phyloP scores from a whole-genome alignment of 2,113 vertebrate genomes.

The Pseudonaja textilis region DNA sequence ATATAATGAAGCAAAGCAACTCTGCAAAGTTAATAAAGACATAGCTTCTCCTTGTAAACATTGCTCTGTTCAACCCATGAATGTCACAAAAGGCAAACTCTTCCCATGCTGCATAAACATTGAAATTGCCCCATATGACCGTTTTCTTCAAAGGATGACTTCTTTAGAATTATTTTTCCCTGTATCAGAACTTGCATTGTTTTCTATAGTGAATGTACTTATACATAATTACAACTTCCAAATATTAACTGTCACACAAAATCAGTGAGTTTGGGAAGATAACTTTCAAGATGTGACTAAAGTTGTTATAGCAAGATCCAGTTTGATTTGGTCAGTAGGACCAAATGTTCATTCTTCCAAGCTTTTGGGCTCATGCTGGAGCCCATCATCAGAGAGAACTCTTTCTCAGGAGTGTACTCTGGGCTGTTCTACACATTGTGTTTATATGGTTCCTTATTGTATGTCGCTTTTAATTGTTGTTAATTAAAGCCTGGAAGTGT shows the following conservation, averaged over 20 bases:
- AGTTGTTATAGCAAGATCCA: background rate
- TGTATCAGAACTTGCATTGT: background rate
- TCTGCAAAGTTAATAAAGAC: background rate
- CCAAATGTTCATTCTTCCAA: background rate
- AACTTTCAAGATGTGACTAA: background rate
- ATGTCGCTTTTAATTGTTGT: background rate
- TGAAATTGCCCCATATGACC: background rate
- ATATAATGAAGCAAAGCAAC: slow-evolving; percentile 12
- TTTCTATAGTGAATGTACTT: too few relatives aligned
- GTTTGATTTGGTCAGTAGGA: background rate
- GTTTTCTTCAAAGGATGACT: background rate
- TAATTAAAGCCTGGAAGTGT: background rate
- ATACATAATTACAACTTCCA: background rate
- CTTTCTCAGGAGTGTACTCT: background rate
- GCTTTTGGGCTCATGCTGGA: background rate
- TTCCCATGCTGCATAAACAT: background rate
- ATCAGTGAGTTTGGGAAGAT: background rate
- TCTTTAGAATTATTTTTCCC: background rate
- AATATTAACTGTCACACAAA: background rate
- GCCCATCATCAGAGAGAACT: background rate
- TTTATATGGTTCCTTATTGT: background rate
- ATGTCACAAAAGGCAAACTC: background rate
- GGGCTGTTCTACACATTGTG: background rate
- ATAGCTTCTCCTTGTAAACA: background rate
- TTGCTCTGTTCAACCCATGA: background rate